These are phyloP conservation scores for Ditylenchus weischeri DNA, from an alignment of 2,888 invertebrate species.

Conservation along the genomic window DNA sequence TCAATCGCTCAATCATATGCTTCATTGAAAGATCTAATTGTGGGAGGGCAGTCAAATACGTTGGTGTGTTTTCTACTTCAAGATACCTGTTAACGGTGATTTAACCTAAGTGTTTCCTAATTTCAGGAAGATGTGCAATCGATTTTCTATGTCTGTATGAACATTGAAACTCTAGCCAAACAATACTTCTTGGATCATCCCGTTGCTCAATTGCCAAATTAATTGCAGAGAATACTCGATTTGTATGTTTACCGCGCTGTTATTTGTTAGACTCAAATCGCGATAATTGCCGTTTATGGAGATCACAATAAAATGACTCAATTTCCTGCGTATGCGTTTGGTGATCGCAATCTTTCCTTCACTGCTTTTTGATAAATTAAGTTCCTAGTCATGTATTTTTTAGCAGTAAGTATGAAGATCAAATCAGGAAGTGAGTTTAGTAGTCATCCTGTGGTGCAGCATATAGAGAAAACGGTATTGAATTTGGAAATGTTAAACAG, in stretches of 20 bases:
- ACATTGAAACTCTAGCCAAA: slow-evolving; percentile 13
- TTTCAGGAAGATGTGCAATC: slow-evolving; percentile 17
- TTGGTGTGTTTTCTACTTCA: slow-evolving; percentile 35
- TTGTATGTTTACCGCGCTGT: no score
- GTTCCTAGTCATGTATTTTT: no score
- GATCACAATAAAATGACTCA: no score
- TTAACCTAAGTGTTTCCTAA: not conserved
- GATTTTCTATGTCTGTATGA: slow-evolving; percentile 15
- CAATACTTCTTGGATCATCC: slow-evolving; percentile 12
- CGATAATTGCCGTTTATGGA: no score
- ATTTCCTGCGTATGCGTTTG: no score
- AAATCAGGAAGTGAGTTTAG: not conserved
- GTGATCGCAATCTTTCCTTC: no score
- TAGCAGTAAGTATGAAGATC: not conserved
- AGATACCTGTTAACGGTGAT: not conserved
- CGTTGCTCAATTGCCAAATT: no score
- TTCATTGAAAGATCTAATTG: slow-evolving; percentile 28
- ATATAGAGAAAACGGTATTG: not conserved
- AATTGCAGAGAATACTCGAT: no score
- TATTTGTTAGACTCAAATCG: no score
- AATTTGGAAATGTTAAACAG: no score
- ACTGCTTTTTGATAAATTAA: no score
- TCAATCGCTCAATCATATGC: slow-evolving; percentile 79
- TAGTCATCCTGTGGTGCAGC: not conserved
- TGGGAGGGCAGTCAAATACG: slow-evolving; percentile 39